These are phyloP conservation scores for Drosophila albomicans DNA, from an alignment of 1,140 invertebrate genomes.

Conservation along the genomic window DNA sequence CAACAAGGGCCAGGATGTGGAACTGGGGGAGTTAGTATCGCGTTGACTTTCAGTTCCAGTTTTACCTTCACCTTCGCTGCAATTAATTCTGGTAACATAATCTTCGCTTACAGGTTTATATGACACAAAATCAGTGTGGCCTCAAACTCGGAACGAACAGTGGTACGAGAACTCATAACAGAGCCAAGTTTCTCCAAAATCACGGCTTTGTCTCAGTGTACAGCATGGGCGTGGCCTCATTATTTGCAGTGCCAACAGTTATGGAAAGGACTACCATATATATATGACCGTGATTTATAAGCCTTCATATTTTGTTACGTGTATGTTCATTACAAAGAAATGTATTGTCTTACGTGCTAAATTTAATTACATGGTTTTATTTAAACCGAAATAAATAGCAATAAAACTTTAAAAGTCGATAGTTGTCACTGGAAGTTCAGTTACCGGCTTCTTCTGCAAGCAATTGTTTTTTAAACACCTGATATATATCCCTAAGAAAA, in stretches of 20 bases:
- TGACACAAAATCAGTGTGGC: conserved; percentile 79
- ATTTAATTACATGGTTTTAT: conserved; percentile 78
- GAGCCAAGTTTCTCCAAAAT: conserved; percentile 29
- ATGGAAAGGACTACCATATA: conserved; percentile 9
- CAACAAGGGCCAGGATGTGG: not conserved
- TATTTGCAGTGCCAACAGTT: conserved; percentile 42
- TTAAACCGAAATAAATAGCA: conserved; percentile 52
- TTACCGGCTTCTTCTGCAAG: conserved; percentile 78
- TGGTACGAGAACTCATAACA: not conserved
- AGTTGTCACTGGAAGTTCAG: conserved; percentile 80
- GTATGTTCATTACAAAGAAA: conserved; percentile 48
- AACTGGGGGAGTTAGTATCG: not conserved
- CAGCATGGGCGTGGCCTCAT: conserved; percentile 17
- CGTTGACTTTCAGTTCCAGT: conserved; percentile 14
- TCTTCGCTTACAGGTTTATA: conserved; percentile 83
- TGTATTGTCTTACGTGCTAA: conserved; percentile 66
- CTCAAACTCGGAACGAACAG: conserved; percentile 6
- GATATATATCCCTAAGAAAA: conserved; percentile 43
- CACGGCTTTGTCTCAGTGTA: conserved; percentile 5
- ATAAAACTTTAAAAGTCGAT: conserved; percentile 47
- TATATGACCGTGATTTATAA: not conserved
- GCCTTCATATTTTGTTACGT: not conserved
- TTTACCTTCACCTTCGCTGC: conserved; percentile 77
- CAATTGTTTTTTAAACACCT: conserved; percentile 67
- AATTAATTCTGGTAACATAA: conserved; percentile 83